A percentile compares a stretch with the other conserved stretches of the same genome.
These are phyloP conservation scores for Phycodurus eques DNA, from an alignment of 2,113 vertebrate genomes.

Conservation along the genomic window DNA sequence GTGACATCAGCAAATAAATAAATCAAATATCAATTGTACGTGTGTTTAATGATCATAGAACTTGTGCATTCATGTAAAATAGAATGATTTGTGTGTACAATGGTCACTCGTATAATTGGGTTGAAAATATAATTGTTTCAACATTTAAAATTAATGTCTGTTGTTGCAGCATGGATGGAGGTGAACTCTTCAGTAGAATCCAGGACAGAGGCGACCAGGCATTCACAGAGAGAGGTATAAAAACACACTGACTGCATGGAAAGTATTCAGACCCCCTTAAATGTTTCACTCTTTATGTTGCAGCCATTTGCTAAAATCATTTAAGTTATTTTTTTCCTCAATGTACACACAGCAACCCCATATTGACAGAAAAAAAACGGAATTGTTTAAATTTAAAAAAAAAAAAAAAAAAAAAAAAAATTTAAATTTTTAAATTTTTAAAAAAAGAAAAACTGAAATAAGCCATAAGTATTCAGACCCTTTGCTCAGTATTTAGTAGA, in stretches of 20 bases:
- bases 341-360: too few species aligned
- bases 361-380: too few species aligned
- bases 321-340: too few species aligned
- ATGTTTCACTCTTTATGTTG: too few species aligned
- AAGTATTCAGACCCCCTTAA: too few species aligned
- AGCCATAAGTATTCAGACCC: too few species aligned
- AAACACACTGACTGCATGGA: not conserved
- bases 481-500: too few species aligned
- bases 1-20: not conserved
- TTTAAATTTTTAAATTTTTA: too few species aligned
- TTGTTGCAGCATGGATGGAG: conserved; percentile 87
- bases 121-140: not conserved
- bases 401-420: too few species aligned
- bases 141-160: not conserved
- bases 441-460: too few species aligned
- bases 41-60: not conserved
- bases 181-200: conserved; percentile 94
- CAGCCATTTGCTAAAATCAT: too few species aligned
- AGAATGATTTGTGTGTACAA: not conserved
- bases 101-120: not conserved
- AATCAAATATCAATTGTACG: not conserved
- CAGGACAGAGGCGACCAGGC: conserved; percentile 97
- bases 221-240: conserved; percentile 92
- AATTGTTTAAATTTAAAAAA: too few species aligned
- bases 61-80: not conserved